Base-by-base conservation (phyloP, 2,888 invertebrate genomes). In the Opisthograptis luteolata region DNA sequence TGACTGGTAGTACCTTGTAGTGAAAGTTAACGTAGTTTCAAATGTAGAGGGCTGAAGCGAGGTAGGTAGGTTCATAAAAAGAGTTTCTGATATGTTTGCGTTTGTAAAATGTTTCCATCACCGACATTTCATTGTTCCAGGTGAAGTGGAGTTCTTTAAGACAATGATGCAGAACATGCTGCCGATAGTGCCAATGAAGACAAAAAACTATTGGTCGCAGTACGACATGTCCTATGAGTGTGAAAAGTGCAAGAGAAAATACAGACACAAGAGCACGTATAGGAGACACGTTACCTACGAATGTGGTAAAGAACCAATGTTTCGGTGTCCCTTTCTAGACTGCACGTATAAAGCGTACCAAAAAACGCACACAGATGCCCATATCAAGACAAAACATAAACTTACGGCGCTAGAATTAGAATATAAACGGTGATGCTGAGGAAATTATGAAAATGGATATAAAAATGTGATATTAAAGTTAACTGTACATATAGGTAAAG, bases 191-290 rank as follows among this genome's bases (percentile, higher is more conserved):
- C 87, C 87, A 60, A 87, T 89, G 84, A 91, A 91, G 81, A 87
- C 87, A 56, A 90, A 90, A 79, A 88, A 87, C 68, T 90, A 81
- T 68, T 89, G 90, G 88, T 83, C 88, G 3, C 86, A 84, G 39
- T 89, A 84, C 62, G 87, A 89, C 58, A 81, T 84, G 73, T 80
- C 81, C 43, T 91, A 81, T 54, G 90, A 92, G 63, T 93, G 95
- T 75, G 92, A 92, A 55, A 93, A 92, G 62, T 95, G 96, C 77
- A 93, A 93, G 71, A 93, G 94, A 76, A 93, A 93, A 66, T 96
- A 96, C 81, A 93, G 94, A 60, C 94, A 94, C 84, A 94, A 94
- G 81, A 94, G 94, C 64, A 94, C 95, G 14, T 92, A 95, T 66
- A 92, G 93, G 70, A 92, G 95, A 67, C 95, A 95, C 73, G 84